Percentiles rank a stretch among this genome's conserved stretches.
phyloP scores from a whole-genome alignment of 2,113 vertebrate species.

The Xiphorhynchus elegans region DNA sequence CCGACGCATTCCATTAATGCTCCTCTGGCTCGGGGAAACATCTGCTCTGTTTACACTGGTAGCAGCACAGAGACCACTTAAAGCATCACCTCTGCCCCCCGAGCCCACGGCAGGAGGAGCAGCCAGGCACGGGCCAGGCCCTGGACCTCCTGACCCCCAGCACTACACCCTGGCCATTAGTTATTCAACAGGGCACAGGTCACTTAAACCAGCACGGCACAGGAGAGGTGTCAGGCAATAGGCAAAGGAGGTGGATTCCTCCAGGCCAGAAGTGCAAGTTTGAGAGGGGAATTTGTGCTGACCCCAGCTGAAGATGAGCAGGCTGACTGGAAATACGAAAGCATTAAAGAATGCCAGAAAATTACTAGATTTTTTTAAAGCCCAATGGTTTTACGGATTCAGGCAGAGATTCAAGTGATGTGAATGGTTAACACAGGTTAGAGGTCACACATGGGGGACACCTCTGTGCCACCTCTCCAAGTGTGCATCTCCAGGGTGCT shows the following conservation, averaged over 20 bases:
- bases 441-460: neutral
- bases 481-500: accelerated
- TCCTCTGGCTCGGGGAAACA: conserved; percentile 2
- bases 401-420: neutral
- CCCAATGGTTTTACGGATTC: neutral
- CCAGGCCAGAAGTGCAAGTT: neutral
- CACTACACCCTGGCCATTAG: neutral
- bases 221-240: neutral
- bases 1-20: neutral
- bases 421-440: neutral
- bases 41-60: conserved; percentile 32
- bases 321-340: neutral
- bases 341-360: neutral
- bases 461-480: neutral
- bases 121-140: accelerated
- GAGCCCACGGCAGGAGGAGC: accelerated
- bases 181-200: neutral
- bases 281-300: neutral
- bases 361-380: neutral
- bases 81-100: conserved; percentile 21
- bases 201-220: neutral
- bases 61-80: conserved; percentile 22
- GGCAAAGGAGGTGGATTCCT: neutral
- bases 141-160: neutral
- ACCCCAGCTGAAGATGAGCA: neutral